phyloP scores from a whole-genome alignment of 2,888 invertebrate species.

The Drosophila nr. perissopoda region DNA sequence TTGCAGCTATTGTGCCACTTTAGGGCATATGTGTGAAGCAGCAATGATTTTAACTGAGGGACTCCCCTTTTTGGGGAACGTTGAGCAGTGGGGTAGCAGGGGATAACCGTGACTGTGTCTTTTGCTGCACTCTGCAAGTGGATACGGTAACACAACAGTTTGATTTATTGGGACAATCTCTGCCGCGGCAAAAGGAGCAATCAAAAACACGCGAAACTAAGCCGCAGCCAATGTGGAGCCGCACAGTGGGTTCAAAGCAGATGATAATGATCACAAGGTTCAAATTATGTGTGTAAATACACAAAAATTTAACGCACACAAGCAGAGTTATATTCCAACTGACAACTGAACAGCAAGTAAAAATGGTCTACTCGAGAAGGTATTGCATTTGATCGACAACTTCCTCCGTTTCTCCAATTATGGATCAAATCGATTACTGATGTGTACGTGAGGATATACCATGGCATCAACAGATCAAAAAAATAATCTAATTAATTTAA shows the following conservation, averaged over 20 bases:
- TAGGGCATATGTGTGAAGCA: conserved; percentile 20
- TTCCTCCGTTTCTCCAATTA: background rate
- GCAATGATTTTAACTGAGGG: conserved; percentile 18
- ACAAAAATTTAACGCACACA: background rate
- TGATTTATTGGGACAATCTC: conserved; percentile 66
- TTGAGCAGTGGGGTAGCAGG: background rate
- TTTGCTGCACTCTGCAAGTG: conserved; percentile 41
- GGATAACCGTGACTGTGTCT: conserved; percentile 5
- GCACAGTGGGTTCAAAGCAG: conserved; percentile 41
- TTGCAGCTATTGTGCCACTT: conserved; percentile 43
- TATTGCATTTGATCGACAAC: background rate
- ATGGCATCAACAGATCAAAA: background rate
- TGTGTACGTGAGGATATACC: background rate
- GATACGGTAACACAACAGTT: conserved; percentile 64
- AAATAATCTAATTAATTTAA: background rate
- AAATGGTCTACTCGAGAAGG: background rate
- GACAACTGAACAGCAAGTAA: background rate
- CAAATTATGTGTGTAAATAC: background rate
- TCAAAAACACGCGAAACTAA: conserved; percentile 60
- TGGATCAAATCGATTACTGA: background rate
- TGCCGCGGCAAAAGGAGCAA: conserved; percentile 56
- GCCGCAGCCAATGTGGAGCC: conserved; percentile 56
- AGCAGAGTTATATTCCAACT: background rate
- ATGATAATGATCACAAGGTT: conserved; percentile 5
- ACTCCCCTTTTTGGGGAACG: background rate